Base-by-base conservation (phyloP, 2,888 invertebrate species). In the Ctena decussata region DNA sequence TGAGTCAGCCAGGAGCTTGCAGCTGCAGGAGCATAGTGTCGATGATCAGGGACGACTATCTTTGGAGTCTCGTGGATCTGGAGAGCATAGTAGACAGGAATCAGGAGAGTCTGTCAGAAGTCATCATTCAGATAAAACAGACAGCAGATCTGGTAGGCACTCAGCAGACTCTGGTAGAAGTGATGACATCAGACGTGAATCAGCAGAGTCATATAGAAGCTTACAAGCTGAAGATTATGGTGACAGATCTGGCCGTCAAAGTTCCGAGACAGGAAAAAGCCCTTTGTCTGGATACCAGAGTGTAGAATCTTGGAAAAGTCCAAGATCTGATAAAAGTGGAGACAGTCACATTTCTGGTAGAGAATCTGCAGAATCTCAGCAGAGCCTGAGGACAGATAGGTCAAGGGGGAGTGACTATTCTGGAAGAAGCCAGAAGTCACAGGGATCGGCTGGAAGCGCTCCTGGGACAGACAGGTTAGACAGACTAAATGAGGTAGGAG, bases 321-420 rank as follows among this genome's bases (percentile, higher is more conserved):
- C 87, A 27, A 73, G 78, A 32, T 80, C 79, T 30, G 85, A 85
- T n/a, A 70, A 44, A 37, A 80, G 75, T 46, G 82, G 75, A 49
- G 86, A 82, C 27, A 80, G 79, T 73, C 65, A 53, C 15, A 21
- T 57, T 24, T 82, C 86, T 18, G 87, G 85, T 11, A 78, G 88
- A 77, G 83, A 85, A 30, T 88, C 88, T 21, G 80, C 80, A 15
- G 85, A 85, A 32, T 88, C 88, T 35, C 83, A 85, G 35, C 65
- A 73, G 21, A 86, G 86, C 76, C 53, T 44, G 5, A 65, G 70
- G 44, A 81, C 83, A 44, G 83, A 74, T n/a, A 41, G 77, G 30
- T 86, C 85, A 30, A 76, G 60, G 41, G 73, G 72, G 72, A 85
- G 80, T 65, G 83, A 79, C 37, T 65, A 77, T 30, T 77, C 72